phyloP scores from a whole-genome alignment of 2,797 vertebrate species.

The Syngnathus acus region DNA sequence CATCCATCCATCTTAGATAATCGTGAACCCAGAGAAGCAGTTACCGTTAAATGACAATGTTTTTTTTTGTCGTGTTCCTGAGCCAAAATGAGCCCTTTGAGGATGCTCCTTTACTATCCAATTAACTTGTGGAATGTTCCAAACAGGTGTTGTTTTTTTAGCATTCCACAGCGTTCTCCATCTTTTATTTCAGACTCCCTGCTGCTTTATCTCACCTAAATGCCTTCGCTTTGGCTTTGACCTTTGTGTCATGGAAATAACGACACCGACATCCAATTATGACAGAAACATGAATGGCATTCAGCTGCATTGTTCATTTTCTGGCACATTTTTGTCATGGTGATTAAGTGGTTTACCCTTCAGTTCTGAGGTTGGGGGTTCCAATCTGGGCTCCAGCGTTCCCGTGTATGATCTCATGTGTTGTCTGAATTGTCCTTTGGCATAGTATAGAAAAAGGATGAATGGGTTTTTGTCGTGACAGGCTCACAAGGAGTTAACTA shows the following conservation, averaged over 20 bases:
- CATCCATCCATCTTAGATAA: no score
- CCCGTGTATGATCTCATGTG: background rate
- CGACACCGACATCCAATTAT: background rate
- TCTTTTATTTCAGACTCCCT: no score
- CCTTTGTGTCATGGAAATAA: background rate
- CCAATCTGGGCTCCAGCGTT: background rate
- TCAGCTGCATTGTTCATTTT: background rate
- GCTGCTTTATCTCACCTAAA: background rate
- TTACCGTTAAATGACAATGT: no score
- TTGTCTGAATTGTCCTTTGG: background rate
- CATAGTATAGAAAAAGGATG: background rate
- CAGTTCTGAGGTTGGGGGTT: background rate
- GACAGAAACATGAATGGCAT: background rate
- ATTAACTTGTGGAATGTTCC: no score
- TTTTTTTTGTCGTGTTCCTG: no score
- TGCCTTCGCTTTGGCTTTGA: background rate
- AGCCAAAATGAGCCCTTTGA: no score
- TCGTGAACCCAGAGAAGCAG: no score
- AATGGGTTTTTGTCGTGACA: background rate
- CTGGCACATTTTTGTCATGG: background rate
- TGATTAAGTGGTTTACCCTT: background rate
- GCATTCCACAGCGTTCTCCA: no score
- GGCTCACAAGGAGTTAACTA: slow-evolving; percentile 10
- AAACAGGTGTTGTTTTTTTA: no score
- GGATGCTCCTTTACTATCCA: no score